Base-by-base conservation (phyloP, 1,140 invertebrate genomes). In the Neotoxoptera formosana region DNA sequence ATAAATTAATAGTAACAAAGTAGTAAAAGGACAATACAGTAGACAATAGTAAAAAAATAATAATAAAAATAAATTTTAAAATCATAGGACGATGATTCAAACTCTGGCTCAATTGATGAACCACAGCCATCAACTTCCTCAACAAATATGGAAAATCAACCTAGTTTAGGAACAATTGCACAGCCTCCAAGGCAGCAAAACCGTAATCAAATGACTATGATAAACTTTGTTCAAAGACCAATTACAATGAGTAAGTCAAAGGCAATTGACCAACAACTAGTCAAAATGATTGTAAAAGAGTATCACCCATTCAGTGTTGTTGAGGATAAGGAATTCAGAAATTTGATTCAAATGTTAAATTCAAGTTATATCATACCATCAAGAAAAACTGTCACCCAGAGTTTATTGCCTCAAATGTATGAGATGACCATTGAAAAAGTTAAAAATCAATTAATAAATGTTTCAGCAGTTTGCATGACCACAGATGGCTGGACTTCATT, bases 331-430 rank as follows among this genome's bases (percentile, higher is more conserved):
- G 51, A 91, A n/a, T 91, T 91, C 2, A n/a, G 90, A 20, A 94
- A 94, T 67, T 94, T 94, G 48, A 91, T 94, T 41, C 56, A 93
- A 60, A 81, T 94, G 93, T 51, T 94, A 53, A 94, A 94, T 88
- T 94, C 94, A 20, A 92, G 48, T 51, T 94, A 94, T 47, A 87
- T 93, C 41, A 84, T 94, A 21, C 94, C 94, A 23, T 90, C 94
- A 30, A 93, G 94, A 94, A 94, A 94, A 94, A 94, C 94, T 14
- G 76, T 94, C n/a, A 94, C 94, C 14, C n/a, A 87, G 4, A 47
- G 86, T 30, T 87, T 87, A 48, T 48, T 87, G 2, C 30, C 47
- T 48, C 41, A 87, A 48, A 87, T 48, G 86, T 87, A 48, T 48
- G 30, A 87, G 25, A 87, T 47, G n/a, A 21, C 47, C 14, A 30